These are phyloP conservation scores for Ennomos erosarius DNA, from an alignment of 2,888 invertebrate species.

Conservation along the genomic window DNA sequence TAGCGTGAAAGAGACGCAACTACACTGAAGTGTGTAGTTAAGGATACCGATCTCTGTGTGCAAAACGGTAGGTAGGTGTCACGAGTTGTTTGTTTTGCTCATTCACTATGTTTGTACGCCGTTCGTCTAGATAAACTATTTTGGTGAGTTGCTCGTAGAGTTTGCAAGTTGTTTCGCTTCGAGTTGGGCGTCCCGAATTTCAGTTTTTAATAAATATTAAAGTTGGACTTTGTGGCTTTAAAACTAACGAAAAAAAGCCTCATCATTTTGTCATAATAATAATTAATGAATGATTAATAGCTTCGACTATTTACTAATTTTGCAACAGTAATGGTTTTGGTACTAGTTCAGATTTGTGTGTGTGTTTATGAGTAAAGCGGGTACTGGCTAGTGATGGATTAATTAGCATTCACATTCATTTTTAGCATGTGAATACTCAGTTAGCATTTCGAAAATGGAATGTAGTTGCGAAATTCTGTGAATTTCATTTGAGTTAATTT, in stretches of 20 bases:
- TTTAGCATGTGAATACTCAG: no score
- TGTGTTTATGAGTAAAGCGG: neutral
- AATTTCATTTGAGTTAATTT: no score
- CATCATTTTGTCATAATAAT: no score
- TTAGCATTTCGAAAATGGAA: no score
- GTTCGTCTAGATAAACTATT: constrained; percentile 78
- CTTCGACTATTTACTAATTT: no score
- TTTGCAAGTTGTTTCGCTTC: constrained; percentile 71
- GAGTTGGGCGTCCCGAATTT: constrained; percentile 63
- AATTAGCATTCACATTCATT: no score
- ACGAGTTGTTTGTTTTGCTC: constrained; percentile 69
- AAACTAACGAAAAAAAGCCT: no score
- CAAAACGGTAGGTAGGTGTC: constrained; percentile 77
- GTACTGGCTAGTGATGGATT: no score
- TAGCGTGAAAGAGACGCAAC: constrained; percentile 83
- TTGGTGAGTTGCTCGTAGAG: constrained; percentile 61
- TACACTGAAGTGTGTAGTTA: constrained; percentile 77
- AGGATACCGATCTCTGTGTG: constrained; percentile 79
- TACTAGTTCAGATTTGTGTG: no score
- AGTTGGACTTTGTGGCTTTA: constrained; percentile 38
- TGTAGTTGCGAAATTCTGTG: no score
- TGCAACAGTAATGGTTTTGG: no score
- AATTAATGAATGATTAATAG: no score
- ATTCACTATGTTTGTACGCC: constrained; percentile 68
- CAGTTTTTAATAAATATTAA: constrained; percentile 64